phyloP scores from a whole-genome alignment of 2,797 vertebrate genomes.

The Tokudaia muenninki region DNA sequence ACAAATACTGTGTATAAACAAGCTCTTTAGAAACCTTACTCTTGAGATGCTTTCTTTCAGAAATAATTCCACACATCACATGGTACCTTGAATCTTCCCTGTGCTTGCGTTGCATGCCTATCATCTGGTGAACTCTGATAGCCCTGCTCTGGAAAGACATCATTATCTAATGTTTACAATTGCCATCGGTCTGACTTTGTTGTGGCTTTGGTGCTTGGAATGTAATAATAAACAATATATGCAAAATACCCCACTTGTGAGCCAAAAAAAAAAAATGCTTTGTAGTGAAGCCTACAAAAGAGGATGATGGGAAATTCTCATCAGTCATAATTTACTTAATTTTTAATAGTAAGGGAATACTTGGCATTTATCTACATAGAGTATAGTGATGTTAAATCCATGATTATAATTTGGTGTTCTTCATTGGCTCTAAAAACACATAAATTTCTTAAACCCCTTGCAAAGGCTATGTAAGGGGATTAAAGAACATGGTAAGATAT shows the following conservation, averaged over 20 bases:
- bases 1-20: constrained; percentile 3
- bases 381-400: constrained; percentile 27
- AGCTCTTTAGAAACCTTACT: neutral
- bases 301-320: constrained; percentile 62
- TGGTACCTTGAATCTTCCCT: constrained; percentile 35
- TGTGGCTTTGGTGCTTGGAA: constrained; percentile 54
- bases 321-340: constrained; percentile 64
- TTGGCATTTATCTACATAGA: constrained; percentile 10
- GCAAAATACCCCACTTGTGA: constrained; percentile 51
- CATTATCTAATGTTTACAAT: constrained; percentile 69
- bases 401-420: constrained; percentile 30
- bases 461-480: constrained; percentile 46
- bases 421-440: constrained; percentile 16
- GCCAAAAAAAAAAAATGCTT: constrained; percentile 57
- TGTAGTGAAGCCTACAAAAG: constrained; percentile 32
- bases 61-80: constrained; percentile 29
- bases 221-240: constrained; percentile 68
- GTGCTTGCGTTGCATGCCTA: neutral
- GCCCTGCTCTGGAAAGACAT: constrained; percentile 19
- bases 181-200: constrained; percentile 60
- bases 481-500: constrained; percentile 17
- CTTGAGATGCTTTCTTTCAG: neutral
- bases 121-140: constrained; percentile 43
- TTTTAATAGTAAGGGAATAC: constrained; percentile 46
- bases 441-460: constrained; percentile 50